Evolutionary conservation across 2,888 invertebrate species (phyloP).

Genomic region (Plagodis pulveraria): DNA sequence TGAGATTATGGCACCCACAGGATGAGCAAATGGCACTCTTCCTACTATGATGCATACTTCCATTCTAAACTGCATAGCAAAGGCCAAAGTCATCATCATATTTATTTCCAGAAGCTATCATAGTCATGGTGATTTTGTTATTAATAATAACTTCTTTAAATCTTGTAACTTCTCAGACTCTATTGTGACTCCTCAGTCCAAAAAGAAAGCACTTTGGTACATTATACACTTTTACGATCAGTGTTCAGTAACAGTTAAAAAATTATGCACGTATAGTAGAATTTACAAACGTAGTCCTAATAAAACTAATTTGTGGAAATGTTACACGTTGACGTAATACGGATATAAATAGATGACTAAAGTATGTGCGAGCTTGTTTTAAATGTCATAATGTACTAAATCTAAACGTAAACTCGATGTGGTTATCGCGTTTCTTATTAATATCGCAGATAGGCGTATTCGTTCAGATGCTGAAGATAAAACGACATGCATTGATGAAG

Average conservation of each 20-base stretch:
- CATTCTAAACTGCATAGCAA: constrained; percentile 6
- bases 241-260: not conserved
- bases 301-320: constrained; percentile 7
- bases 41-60: constrained; percentile 6
- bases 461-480: constrained; percentile 4
- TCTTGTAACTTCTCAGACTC: too few relatives aligned
- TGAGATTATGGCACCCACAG: constrained; percentile 14
- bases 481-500: constrained; percentile 13
- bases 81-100: constrained; percentile 7
- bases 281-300: not conserved
- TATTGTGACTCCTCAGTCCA: too few relatives aligned
- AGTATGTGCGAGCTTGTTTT: constrained; percentile 5
- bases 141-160: too few relatives aligned
- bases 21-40: constrained; percentile 12
- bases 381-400: constrained; percentile 10
- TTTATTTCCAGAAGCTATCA: not conserved
- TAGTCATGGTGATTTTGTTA: not conserved
- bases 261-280: not conserved
- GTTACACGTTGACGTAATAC: constrained; percentile 15
- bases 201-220: too few relatives aligned
- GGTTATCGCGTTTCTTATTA: not conserved
- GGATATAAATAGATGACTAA: constrained; percentile 8
- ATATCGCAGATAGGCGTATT: constrained; percentile 1
- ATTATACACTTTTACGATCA: too few relatives aligned
- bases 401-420: not conserved